Base-by-base conservation (phyloP, 1,140 invertebrate genomes). In the Eriosoma lanigerum region DNA sequence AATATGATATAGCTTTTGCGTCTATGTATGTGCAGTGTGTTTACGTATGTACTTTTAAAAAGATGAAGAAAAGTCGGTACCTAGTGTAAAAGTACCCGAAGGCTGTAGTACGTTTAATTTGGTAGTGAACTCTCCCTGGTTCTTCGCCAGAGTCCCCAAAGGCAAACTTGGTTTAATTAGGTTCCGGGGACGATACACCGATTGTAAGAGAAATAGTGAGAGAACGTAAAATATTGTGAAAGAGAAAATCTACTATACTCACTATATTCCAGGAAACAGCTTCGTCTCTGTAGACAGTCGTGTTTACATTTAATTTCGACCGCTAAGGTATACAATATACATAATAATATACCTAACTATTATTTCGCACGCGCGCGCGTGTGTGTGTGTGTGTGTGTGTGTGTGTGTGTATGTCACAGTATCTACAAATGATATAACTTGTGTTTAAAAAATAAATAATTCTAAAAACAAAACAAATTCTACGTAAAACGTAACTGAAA, bases 141-240 rank as follows among this genome's bases (percentile, higher is more conserved):
- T 78, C 38, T 78, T 21, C 56, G 21, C 38, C 73, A 76, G 6
- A 13, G 32, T 44, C 52, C 75, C 75, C 17, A 38, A 48, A 48
- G 75, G 75, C 54, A 60, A 78, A 78, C 38, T 38, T 38, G 6
- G 38, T 78, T 62, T 62, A 78, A 78, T 78, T 78, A 78, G 54
- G 75, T 78, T 62, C 56, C 15, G 29, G 15, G 21, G 75, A 78
- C 38, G 44, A 46, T 60, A 62, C 32, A 29, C 32, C 32, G 38
- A 78, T 60, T 60, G 44, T 46, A 52, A 52, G 46, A 26, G 46
- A 29, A 9, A 50, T 24, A 2, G 60, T 4, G 60, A 17, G 17
- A 15, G 44, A 21, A 1, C 9, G 44, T 21, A 12, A 48, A 21
- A 21, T n/a, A 0, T 10, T 4, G 32, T 38, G 32, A 38, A 38